A percentile compares a stretch with the other conserved stretches of the same genome.
phyloP scores from a whole-genome alignment of 2,113 vertebrate genomes.

The Prochilodus magdalenae region DNA sequence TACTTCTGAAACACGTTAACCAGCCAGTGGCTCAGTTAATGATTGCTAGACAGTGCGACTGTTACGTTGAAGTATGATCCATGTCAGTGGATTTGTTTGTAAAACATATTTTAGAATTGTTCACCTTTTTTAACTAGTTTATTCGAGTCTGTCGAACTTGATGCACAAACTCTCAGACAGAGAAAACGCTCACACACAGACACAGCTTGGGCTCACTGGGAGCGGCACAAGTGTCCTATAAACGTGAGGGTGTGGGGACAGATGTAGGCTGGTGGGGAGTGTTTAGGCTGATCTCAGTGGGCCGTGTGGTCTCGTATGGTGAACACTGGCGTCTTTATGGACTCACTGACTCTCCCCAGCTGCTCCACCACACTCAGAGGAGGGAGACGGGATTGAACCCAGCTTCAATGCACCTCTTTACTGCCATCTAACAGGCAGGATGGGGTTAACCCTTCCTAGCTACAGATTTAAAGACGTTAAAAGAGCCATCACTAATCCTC shows the following conservation, averaged over 20 bases:
- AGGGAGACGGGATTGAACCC: slow-evolving; percentile 2
- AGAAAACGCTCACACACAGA: slow-evolving; percentile 34
- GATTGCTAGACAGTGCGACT: not conserved
- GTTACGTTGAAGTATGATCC: slow-evolving; percentile 11
- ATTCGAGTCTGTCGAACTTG: not conserved
- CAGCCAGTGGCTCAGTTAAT: slow-evolving; percentile 19
- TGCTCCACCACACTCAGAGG: slow-evolving; percentile 43
- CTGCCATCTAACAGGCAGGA: not conserved
- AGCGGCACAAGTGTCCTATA: slow-evolving; percentile 48
- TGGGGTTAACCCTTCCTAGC: slow-evolving; percentile 12
- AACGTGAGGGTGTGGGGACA: slow-evolving; percentile 52
- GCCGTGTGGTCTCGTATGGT: slow-evolving; percentile 41
- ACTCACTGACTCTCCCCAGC: slow-evolving; percentile 40
- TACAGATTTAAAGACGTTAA: no score
- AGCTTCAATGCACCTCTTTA: not conserved
- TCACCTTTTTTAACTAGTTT: not conserved
- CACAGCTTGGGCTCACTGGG: not conserved
- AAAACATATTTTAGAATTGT: not conserved
- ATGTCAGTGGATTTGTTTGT: not conserved
- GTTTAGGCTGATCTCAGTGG: slow-evolving; percentile 45
- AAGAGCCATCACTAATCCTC: no score
- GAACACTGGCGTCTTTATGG: slow-evolving; percentile 59
- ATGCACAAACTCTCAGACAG: not conserved
- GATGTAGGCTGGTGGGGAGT: slow-evolving; percentile 48
- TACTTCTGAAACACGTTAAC: slow-evolving; percentile 35